These are phyloP conservation scores for Cololabis saira DNA, from an alignment of 2,113 vertebrate genomes.

Conservation along the genomic window DNA sequence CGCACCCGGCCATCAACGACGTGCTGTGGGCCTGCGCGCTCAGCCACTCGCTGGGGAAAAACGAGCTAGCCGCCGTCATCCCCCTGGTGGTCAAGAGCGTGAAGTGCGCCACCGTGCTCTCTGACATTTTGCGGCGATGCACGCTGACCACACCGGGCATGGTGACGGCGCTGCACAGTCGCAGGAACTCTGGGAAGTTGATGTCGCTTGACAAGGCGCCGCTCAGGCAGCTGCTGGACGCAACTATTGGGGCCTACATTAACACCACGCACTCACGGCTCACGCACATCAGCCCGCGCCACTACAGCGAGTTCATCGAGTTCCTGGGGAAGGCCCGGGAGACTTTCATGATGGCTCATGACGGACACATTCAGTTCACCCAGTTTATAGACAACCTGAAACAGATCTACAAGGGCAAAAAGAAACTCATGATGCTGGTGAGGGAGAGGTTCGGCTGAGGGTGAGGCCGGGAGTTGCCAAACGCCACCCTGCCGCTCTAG, in stretches of 20 bases:
- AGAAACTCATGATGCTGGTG: slow-evolving; percentile 99
- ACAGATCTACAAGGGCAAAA: slow-evolving; percentile 99
- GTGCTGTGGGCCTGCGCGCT: slow-evolving; percentile 99
- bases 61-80: slow-evolving; percentile 96
- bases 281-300: slow-evolving; percentile 98
- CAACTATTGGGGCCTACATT: slow-evolving; percentile 98
- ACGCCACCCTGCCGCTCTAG: slow-evolving; percentile 49
- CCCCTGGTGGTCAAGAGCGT: slow-evolving; percentile 98
- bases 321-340: slow-evolving; percentile 97
- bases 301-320: slow-evolving; percentile 98
- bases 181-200: slow-evolving; percentile 96
- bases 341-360: slow-evolving; percentile 96
- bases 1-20: slow-evolving; percentile 97
- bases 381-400: slow-evolving; percentile 99
- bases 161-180: slow-evolving; percentile 90
- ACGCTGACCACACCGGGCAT: slow-evolving; percentile 96
- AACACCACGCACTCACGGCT: slow-evolving; percentile 98
- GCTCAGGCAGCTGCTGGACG: slow-evolving; percentile 95
- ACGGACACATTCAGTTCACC: slow-evolving; percentile 97
- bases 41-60: slow-evolving; percentile 98
- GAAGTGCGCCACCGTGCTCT: slow-evolving; percentile 96
- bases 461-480: slow-evolving; percentile 20
- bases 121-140: slow-evolving; percentile 97
- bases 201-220: slow-evolving; percentile 99
- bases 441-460: slow-evolving; percentile 95